A percentile compares a stretch with the other conserved stretches of the same genome.
Conservation (phyloP, 1,140 invertebrate species). For the Hylyphantes graminicola region DNA sequence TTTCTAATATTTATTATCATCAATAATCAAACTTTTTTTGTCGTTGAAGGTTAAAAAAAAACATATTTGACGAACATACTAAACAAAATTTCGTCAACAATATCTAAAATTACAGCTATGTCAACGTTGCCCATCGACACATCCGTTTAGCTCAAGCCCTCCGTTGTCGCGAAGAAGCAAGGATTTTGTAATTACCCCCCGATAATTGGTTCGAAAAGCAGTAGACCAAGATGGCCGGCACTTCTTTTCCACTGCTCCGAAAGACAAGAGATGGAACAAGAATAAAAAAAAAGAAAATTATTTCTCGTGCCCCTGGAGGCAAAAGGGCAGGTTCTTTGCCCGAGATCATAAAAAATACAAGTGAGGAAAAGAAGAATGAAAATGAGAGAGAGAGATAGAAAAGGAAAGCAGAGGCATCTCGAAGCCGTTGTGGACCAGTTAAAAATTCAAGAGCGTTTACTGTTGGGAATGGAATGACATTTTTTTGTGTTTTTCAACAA, state of each 20-base stretch:
- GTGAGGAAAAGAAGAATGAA: constrained; percentile 49
- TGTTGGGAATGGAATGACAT: not conserved
- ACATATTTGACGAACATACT: too few species aligned
- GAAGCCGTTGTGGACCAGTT: constrained; percentile 9
- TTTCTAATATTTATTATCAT: too few species aligned
- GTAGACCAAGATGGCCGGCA: constrained; percentile 40
- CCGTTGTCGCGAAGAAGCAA: constrained; percentile 15
- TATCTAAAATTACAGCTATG: too few species aligned
- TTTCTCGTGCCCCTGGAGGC: constrained; percentile 36
- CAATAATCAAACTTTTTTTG: too few species aligned
- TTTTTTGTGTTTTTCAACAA: too few species aligned
- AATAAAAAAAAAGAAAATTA: constrained; percentile 36
- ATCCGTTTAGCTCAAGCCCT: not conserved
- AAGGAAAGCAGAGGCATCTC: not conserved
- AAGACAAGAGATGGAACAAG: not conserved
- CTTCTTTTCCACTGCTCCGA: not conserved
- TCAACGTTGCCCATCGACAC: too few species aligned
- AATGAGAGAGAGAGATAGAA: constrained; percentile 35
- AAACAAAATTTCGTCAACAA: too few species aligned
- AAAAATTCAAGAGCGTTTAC: constrained; percentile 7
- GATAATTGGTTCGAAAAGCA: constrained; percentile 30
- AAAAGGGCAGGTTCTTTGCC: constrained; percentile 32
- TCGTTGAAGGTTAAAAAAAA: too few species aligned
- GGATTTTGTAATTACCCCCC: constrained; percentile 51
- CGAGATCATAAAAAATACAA: constrained; percentile 41